A percentile compares a stretch with the other conserved stretches of the same genome.
phyloP scores from a whole-genome alignment of 2,797 vertebrate genomes.

The Premnoplex brunnescens region DNA sequence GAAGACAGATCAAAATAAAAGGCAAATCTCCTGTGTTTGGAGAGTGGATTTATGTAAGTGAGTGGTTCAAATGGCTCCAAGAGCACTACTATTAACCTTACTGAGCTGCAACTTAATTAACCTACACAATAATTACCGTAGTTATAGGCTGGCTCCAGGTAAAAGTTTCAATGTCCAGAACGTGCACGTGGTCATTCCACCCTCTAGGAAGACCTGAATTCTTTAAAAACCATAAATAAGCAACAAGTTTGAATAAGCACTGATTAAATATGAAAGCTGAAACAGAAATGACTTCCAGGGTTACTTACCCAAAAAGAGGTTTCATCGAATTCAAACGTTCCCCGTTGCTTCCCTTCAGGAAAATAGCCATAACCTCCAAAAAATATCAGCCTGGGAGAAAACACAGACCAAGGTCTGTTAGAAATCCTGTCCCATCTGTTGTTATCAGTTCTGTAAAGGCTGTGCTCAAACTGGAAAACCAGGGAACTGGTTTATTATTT shows the following conservation, averaged over 20 bases:
- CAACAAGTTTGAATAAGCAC: background rate
- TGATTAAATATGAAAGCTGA: background rate
- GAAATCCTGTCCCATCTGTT: background rate
- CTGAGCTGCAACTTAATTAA: background rate
- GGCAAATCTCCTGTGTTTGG: background rate
- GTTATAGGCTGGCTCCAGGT: constrained; percentile 93
- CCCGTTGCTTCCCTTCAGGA: constrained; percentile 84
- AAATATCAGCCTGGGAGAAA: constrained; percentile 85
- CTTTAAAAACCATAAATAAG: constrained; percentile 27
- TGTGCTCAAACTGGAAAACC: background rate
- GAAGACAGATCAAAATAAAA: background rate
- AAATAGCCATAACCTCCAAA: constrained; percentile 98
- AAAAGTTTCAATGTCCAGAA: constrained; percentile 89
- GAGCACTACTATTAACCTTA: background rate
- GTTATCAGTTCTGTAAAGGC: background rate
- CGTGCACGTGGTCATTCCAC: constrained; percentile 96
- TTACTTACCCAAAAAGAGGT: constrained; percentile 86
- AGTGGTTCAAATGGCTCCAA: background rate
- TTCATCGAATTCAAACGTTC: constrained; percentile 93
- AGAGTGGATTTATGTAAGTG: background rate
- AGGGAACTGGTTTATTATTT: background rate
- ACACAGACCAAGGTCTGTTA: background rate
- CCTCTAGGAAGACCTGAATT: constrained; percentile 86
- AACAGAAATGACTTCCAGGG: background rate
- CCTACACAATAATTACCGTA: constrained; percentile 76